A percentile compares a stretch with the other conserved stretches of the same genome.
Evolutionary conservation across 2,113 vertebrate genomes (phyloP).

Genomic region (Brachyistius frenatus): DNA sequence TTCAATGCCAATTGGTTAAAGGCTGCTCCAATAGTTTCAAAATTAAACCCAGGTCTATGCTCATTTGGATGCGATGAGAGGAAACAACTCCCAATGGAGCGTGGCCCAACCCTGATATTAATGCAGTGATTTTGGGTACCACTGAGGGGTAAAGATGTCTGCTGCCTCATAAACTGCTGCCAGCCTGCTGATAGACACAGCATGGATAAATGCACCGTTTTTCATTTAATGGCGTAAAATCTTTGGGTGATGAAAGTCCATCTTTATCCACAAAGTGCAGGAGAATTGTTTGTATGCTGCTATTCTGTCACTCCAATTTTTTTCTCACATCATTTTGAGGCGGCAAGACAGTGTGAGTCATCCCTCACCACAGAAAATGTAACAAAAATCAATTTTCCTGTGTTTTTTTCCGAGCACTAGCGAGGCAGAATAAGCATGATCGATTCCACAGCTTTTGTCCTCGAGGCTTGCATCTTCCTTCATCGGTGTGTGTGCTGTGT

Average conservation of each 20-base stretch:
- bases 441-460: conserved; percentile 54
- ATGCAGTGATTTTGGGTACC: not conserved
- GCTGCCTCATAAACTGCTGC: conserved; percentile 7
- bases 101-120: too few relatives aligned
- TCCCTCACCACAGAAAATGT: conserved; percentile 66
- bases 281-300: conserved; percentile 26
- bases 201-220: conserved; percentile 1
- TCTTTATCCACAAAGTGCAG: conserved; percentile 8
- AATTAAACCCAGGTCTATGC: too few relatives aligned
- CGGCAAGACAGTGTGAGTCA: conserved; percentile 64
- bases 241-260: conserved; percentile 16
- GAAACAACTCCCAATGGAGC: too few relatives aligned
- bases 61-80: too few relatives aligned
- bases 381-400: conserved; percentile 70
- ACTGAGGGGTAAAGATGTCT: conserved; percentile 2
- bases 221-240: conserved; percentile 17
- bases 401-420: conserved; percentile 38
- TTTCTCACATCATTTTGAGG: conserved; percentile 47
- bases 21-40: too few relatives aligned
- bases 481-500: not conserved
- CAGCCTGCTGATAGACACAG: conserved; percentile 6
- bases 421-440: conserved; percentile 40
- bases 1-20: too few relatives aligned
- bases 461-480: conserved; percentile 16
- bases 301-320: conserved; percentile 35